Base-by-base conservation (phyloP, 2,888 invertebrate genomes). In the Tinea pellionella region DNA sequence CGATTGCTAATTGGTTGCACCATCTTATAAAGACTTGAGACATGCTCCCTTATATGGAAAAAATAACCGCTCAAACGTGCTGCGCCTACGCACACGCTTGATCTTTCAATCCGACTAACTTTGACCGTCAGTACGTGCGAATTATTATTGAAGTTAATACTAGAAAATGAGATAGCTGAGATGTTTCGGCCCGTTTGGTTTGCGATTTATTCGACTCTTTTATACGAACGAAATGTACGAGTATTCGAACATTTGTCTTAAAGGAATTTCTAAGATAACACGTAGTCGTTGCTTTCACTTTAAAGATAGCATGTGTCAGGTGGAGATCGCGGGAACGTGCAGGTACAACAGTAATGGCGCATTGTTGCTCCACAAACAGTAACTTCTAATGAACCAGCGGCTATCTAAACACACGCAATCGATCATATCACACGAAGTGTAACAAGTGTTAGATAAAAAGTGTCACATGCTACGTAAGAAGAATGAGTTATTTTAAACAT, bases 291-390 rank as follows among this genome's bases (percentile, higher is more conserved):
- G 53, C 60, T 61, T 58, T 61, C 61, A 61, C 61, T 63, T 59
- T 60, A 59, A 62, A 55, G 59, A 58, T 53, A 47, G 43, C 37
- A 12, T 58, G 18, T 30, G 43, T 24, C 30, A 57, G 18, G 19
- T 12, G 58, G 57, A 62, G 60, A 62, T 62, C 32, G 62, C 74
- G 75, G 72, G 76, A 74, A 75, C 71, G 69, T 62, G 37, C 64
- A 62, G n/a, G 37, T 9, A 9, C 37, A 64, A 65, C 65, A 64
- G 69, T 75, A 77, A 78, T 73, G 75, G 75, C 66, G 72, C 71
- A 79, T 80, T 81, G 80, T 80, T 67, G 12, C 37, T 47, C 64
- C 69, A 68, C 67, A 73, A 77, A 76, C 37, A 74, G 71, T 69
- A 68, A 66, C 69, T 70, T 67, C 65, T 70, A 70, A 73, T 71